Evolutionary conservation across 2,113 vertebrate species (phyloP).

Genomic region (Stercorarius parasiticus): DNA sequence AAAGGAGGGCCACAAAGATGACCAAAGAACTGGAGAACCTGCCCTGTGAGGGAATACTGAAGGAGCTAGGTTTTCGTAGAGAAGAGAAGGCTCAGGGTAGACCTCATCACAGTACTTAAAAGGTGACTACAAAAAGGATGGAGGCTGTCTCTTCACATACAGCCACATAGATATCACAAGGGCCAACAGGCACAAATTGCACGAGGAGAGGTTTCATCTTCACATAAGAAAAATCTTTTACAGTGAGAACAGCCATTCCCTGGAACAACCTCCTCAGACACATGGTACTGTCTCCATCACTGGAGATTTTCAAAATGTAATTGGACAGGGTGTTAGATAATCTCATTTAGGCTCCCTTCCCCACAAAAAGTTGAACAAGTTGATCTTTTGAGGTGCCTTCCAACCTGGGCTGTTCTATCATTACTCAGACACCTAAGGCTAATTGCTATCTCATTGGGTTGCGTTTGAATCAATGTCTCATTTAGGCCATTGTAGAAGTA

Average conservation of each 20-base stretch:
- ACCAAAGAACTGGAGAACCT: not conserved
- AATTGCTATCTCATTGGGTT: not conserved
- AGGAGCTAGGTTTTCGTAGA: not conserved
- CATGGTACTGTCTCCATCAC: not conserved
- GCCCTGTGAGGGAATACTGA: not conserved
- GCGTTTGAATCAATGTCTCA: not conserved
- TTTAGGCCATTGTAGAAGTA: not conserved
- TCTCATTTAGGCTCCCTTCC: not conserved
- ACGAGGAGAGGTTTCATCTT: not conserved
- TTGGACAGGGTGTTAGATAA: not conserved
- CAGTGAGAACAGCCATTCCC: not conserved
- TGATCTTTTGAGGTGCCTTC: not conserved
- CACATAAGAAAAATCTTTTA: not conserved
- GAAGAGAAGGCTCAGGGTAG: not conserved
- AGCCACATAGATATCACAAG: not conserved
- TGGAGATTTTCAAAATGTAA: not conserved
- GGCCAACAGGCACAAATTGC: not conserved
- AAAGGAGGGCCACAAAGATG: not conserved
- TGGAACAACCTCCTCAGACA: not conserved
- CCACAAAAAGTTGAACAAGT: not conserved
- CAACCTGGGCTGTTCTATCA: not conserved
- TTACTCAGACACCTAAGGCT: not conserved
- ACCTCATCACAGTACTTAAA: not conserved
- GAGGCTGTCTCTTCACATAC: not conserved
- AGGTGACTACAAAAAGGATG: rapidly evolving